phyloP scores from a whole-genome alignment of 2,888 invertebrate genomes.

The Aquatica leii region DNA sequence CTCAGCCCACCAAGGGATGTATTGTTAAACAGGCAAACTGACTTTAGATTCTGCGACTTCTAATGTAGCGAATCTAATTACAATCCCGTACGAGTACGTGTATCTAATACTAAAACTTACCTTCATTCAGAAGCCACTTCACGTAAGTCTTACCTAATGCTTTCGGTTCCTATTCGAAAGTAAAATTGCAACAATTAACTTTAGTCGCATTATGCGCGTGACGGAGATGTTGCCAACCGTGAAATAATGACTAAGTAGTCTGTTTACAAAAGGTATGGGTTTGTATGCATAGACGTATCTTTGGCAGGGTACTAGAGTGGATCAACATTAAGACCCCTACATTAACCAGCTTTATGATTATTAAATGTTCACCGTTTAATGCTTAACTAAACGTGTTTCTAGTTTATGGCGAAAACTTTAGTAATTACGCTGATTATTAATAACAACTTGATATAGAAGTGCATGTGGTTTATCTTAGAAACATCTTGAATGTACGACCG shows the following conservation, averaged over 20 bases:
- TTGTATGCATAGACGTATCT: conserved; percentile 21
- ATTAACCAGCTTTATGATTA: conserved; percentile 27
- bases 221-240: conserved; percentile 36
- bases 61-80: conserved; percentile 55
- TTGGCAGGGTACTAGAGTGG: conserved; percentile 11
- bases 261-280: conserved; percentile 34
- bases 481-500: no score
- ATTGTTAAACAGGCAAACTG: conserved; percentile 38
- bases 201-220: conserved; percentile 39
- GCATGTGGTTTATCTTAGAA: no score
- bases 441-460: no score
- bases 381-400: conserved; percentile 1
- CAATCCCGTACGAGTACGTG: conserved; percentile 51
- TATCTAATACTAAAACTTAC: conserved; percentile 49
- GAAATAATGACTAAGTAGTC: conserved; percentile 40
- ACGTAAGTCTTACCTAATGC: conserved; percentile 40
- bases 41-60: conserved; percentile 48
- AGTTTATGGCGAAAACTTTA: not conserved
- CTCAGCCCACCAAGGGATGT: conserved; percentile 45
- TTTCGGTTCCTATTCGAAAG: conserved; percentile 23
- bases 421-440: not conserved
- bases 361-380: conserved; percentile 24
- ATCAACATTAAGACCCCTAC: conserved; percentile 19
- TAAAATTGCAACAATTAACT: conserved; percentile 38
- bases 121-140: conserved; percentile 43